A percentile compares a stretch with the other conserved stretches of the same genome.
phyloP scores from a whole-genome alignment of 1,140 invertebrate genomes.

The Drosophila sturtevanti region DNA sequence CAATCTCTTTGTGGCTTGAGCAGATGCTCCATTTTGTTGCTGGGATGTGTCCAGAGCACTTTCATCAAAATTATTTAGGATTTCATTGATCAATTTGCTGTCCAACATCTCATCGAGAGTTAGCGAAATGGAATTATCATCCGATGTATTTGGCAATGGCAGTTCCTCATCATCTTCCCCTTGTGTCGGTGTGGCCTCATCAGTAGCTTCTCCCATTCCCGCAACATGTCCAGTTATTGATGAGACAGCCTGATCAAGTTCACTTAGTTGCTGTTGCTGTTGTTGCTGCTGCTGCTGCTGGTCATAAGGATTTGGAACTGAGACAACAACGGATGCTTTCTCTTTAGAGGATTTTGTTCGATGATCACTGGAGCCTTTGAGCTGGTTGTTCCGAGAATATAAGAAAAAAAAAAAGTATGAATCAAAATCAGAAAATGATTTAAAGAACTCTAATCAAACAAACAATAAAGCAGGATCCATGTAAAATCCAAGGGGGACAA shows the following conservation, averaged over 20 bases:
- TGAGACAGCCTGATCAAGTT: conserved; percentile 73
- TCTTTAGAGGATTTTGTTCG: conserved; percentile 66
- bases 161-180: conserved; percentile 59
- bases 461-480: too few species aligned
- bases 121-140: conserved; percentile 77
- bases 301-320: conserved; percentile 36
- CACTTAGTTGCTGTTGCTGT: conserved; percentile 62
- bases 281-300: conserved; percentile 48
- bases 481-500: too few species aligned
- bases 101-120: conserved; percentile 76
- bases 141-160: conserved; percentile 67
- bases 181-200: conserved; percentile 12
- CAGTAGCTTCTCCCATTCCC: background rate
- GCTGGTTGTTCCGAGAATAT: conserved; percentile 23
- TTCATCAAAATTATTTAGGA: conserved; percentile 75
- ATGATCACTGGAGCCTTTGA: conserved; percentile 56
- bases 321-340: conserved; percentile 25
- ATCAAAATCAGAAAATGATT: background rate
- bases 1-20: conserved; percentile 60
- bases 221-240: conserved; percentile 58
- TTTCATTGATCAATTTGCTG: conserved; percentile 78
- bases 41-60: conserved; percentile 66
- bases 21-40: conserved; percentile 35
- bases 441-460: too few species aligned
- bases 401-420: too few species aligned